Evolutionary conservation across 2,113 vertebrate genomes (phyloP).

Genomic region (Willisornis vidua): DNA sequence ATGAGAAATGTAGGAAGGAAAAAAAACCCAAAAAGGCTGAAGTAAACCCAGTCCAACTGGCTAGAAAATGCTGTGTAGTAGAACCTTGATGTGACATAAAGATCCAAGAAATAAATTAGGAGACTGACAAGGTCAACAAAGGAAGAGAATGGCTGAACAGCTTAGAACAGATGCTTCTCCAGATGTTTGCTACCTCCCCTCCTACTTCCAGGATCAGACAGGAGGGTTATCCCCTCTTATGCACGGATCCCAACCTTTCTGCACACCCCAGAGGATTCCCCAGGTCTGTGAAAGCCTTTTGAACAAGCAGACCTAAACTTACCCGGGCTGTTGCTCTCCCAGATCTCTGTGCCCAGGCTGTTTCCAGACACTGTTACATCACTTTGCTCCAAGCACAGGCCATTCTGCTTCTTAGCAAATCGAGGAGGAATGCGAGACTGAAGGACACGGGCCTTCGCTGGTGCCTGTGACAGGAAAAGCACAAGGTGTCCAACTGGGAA

Average conservation of each 20-base stretch:
- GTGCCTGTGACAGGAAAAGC: conserved; percentile 71
- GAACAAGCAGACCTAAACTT: background rate
- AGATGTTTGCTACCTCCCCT: background rate
- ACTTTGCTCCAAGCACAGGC: conserved; percentile 85
- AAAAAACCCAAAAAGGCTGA: background rate
- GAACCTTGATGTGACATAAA: background rate
- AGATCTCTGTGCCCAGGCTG: conserved; percentile 95
- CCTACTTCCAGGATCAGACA: background rate
- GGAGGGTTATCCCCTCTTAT: background rate
- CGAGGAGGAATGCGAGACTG: conserved; percentile 95
- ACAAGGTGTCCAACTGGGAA: background rate
- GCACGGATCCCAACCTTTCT: accelerated
- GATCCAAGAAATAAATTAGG: background rate
- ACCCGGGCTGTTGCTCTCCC: conserved; percentile 95
- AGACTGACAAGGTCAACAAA: background rate
- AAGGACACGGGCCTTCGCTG: conserved; percentile 85
- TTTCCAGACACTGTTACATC: conserved; percentile 85
- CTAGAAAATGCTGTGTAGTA: background rate
- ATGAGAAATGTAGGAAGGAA: background rate
- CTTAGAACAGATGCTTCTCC: background rate
- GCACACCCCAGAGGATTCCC: background rate
- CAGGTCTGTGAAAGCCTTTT: background rate
- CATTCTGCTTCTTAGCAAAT: conserved; percentile 94
- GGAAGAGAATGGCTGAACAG: background rate
- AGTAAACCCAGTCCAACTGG: background rate